Evolutionary conservation across 2,113 vertebrate genomes (phyloP).

Genomic region (Probosciger aterrimus): DNA sequence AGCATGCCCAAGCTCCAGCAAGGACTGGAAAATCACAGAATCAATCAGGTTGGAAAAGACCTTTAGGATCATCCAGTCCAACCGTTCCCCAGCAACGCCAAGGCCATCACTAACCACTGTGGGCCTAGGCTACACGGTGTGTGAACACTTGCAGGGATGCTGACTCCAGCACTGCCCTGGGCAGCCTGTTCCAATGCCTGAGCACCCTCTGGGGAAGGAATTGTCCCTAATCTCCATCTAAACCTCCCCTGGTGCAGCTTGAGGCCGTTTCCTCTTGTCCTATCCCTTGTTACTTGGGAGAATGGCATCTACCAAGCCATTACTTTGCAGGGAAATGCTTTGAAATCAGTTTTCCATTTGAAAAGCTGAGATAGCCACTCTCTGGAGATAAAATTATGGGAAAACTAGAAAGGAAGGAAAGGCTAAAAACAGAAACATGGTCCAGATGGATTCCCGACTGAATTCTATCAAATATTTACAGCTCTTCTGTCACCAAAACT

Average conservation of each 20-base stretch:
- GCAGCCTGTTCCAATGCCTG: background rate
- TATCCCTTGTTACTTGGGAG: background rate
- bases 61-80: background rate
- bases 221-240: background rate
- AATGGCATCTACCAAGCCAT: background rate
- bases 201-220: background rate
- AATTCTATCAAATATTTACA: constrained; percentile 71
- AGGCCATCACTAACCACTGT: background rate
- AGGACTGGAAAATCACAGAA: background rate
- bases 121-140: fast-evolving
- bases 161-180: background rate
- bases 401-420: background rate
- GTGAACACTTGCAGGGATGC: background rate
- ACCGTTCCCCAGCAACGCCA: background rate
- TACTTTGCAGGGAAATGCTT: background rate
- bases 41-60: background rate
- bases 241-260: background rate
- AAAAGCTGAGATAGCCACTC: background rate
- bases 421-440: constrained; percentile 51
- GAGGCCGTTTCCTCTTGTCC: background rate
- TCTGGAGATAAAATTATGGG: constrained; percentile 36
- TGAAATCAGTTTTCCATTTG: background rate
- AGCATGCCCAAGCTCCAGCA: background rate
- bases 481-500: constrained; percentile 61
- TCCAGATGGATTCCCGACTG: constrained; percentile 61